Percentiles rank a stretch among this genome's conserved stretches.
Conservation (phyloP, 2,113 vertebrate species). For the Sceloporus tristichus region DNA sequence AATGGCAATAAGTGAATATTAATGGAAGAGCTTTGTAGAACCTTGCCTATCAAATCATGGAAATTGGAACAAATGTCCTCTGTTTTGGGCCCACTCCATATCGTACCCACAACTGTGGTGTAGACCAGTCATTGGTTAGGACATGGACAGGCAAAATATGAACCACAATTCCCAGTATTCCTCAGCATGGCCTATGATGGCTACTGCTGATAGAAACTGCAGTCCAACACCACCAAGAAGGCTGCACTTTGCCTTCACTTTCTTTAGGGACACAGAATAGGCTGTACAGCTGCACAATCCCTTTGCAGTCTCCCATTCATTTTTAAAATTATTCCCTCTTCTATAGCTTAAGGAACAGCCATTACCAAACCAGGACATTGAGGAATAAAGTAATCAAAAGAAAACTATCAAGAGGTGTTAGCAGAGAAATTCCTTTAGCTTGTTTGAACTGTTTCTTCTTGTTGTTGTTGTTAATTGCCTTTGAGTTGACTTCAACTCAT, state of each 20-base stretch:
- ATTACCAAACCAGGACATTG: background rate
- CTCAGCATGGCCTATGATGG: too few relatives aligned
- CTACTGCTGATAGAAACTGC: too few relatives aligned
- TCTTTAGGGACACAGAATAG: background rate
- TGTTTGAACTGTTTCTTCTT: background rate
- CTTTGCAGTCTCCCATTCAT: background rate
- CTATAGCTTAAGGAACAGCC: background rate
- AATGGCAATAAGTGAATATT: background rate
- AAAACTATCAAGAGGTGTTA: background rate
- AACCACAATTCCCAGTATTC: too few relatives aligned
- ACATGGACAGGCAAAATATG: too few relatives aligned
- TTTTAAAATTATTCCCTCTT: background rate
- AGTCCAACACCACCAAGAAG: too few relatives aligned
- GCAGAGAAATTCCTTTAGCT: background rate
- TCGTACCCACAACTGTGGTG: background rate
- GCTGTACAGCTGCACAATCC: too few relatives aligned
- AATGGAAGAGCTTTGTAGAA: background rate
- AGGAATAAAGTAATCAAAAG: constrained; percentile 1
- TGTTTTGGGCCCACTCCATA: background rate
- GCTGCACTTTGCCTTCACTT: background rate
- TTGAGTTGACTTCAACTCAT: too few relatives aligned
- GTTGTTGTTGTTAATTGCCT: too few relatives aligned
- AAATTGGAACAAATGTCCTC: background rate
- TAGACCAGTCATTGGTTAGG: too few relatives aligned
- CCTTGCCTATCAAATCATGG: background rate